Percentiles rank a stretch among this genome's conserved stretches.
Conservation (phyloP, 2,113 vertebrate genomes). For the Physeter macrocephalus region DNA sequence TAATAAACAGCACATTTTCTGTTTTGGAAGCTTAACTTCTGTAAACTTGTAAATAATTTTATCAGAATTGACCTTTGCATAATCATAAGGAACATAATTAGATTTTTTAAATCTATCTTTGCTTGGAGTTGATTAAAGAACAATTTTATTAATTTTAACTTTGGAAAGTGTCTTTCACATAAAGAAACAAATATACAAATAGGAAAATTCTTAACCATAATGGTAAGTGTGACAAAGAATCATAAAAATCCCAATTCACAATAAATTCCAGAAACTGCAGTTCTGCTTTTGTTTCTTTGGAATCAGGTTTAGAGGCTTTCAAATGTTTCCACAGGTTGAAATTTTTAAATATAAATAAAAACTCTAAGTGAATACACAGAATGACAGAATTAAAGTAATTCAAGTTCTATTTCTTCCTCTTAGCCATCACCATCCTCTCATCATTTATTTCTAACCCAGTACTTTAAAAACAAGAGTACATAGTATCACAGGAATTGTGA, state of each 20-base stretch:
- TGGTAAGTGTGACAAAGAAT: neutral
- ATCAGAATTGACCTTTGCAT: neutral
- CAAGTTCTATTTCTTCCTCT: neutral
- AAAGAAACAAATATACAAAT: neutral
- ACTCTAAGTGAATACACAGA: neutral
- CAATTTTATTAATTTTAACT: neutral
- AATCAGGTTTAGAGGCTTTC: neutral
- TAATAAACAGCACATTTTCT: neutral
- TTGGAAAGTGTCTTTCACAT: neutral
- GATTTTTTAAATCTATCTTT: neutral
- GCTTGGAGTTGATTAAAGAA: neutral
- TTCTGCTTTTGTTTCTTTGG: neutral
- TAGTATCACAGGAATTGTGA: neutral
- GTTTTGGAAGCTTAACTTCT: neutral
- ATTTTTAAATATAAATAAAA: neutral
- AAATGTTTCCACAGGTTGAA: neutral
- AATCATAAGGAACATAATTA: neutral
- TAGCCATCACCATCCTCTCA: neutral
- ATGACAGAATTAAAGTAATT: neutral
- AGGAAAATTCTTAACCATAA: neutral
- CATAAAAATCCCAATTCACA: neutral
- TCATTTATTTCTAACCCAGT: neutral
- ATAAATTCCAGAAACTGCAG: neutral
- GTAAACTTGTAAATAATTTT: neutral
- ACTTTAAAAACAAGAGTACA: neutral